Evolutionary conservation across 2,888 invertebrate genomes (phyloP).

Genomic region (Drosophila antonietae): DNA sequence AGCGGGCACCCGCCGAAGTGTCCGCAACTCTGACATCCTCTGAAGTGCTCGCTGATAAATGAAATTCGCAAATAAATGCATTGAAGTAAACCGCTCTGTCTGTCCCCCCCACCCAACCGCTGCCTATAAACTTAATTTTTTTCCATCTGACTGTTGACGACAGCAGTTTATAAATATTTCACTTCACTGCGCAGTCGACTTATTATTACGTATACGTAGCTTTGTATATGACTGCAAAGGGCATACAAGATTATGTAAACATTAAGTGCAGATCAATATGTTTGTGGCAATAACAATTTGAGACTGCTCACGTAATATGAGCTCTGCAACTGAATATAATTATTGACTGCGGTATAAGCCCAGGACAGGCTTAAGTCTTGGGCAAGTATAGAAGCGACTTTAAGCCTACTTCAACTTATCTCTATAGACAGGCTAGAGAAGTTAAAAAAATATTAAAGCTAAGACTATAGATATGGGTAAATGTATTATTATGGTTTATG

Average conservation of each 20-base stretch:
- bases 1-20: slow-evolving; percentile 14
- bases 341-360: background rate
- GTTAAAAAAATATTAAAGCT: background rate
- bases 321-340: background rate
- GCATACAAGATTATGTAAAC: slow-evolving; percentile 1
- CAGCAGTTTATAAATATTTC: slow-evolving; percentile 68
- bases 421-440: background rate
- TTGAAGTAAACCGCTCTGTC: slow-evolving; percentile 38
- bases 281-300: background rate
- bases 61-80: slow-evolving; percentile 76
- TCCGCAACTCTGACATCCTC: slow-evolving; percentile 32
- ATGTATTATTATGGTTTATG: no score
- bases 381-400: no score
- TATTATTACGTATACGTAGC: slow-evolving; percentile 28
- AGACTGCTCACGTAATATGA: background rate
- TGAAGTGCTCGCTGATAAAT: slow-evolving; percentile 70
- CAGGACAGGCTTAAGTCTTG: background rate
- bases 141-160: slow-evolving; percentile 49
- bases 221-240: background rate
- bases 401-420: background rate
- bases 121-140: slow-evolving; percentile 9
- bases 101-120: background rate
- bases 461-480: no score
- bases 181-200: slow-evolving; percentile 27
- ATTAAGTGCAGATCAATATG: background rate